These are phyloP conservation scores for Ophion costatus DNA, from an alignment of 2,888 invertebrate species.

Conservation along the genomic window DNA sequence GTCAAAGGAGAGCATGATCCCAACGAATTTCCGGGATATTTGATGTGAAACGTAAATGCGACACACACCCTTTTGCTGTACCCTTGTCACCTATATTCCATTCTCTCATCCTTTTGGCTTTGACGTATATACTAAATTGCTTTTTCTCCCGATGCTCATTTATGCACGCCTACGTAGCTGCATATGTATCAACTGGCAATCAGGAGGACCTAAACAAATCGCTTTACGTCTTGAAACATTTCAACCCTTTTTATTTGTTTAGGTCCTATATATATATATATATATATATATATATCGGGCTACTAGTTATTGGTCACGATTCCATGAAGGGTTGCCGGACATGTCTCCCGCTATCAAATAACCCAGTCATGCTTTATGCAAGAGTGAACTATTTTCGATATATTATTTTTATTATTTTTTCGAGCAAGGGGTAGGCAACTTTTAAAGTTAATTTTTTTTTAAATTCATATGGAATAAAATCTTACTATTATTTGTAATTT, in stretches of 20 bases:
- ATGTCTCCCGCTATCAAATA: no score
- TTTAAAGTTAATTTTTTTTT: no score
- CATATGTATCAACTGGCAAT: background rate
- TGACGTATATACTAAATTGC: conserved; percentile 2
- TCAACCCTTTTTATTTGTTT: background rate
- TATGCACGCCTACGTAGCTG: background rate
- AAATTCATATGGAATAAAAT: no score
- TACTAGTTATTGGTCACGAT: no score
- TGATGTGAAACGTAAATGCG: conserved; percentile 42
- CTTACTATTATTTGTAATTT: no score
- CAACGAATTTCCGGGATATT: conserved; percentile 55
- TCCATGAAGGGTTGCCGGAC: no score
- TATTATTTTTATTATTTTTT: no score
- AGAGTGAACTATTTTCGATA: no score
- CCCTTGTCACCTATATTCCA: conserved; percentile 5
- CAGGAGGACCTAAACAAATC: background rate
- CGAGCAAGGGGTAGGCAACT: no score
- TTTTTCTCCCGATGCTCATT: conserved; percentile 12
- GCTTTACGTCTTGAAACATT: background rate
- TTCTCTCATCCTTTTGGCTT: conserved; percentile 7
- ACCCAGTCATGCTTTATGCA: no score
- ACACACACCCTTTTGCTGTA: conserved; percentile 27
- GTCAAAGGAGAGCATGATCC: conserved; percentile 15
- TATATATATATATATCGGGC: no score
- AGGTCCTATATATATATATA: background rate